Evolutionary conservation across 2,888 invertebrate species (phyloP).

Genomic region (Quadroppia sp.): DNA sequence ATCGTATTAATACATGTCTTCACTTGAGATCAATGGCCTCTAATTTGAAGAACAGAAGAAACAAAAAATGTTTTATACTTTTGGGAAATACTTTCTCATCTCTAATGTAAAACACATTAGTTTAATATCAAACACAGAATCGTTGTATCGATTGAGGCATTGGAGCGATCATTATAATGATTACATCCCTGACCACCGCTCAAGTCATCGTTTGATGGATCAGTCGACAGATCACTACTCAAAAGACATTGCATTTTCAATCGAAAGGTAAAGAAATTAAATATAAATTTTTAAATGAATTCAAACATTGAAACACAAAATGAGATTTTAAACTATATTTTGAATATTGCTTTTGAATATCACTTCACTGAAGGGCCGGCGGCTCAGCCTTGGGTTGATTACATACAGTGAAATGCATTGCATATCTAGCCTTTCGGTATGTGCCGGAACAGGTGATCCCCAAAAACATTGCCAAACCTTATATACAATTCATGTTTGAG

Average conservation of each 20-base stretch:
- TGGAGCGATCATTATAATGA: conserved; percentile 28
- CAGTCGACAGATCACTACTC: neutral
- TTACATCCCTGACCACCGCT: conserved; percentile 26
- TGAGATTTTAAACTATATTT: conserved; percentile 9
- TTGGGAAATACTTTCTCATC: neutral
- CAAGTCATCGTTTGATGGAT: conserved; percentile 31
- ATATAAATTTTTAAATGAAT: conserved; percentile 21
- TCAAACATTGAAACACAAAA: conserved; percentile 8
- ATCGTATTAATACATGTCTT: conserved; percentile 1
- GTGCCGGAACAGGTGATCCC: conserved; percentile 7
- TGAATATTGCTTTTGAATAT: conserved; percentile 2
- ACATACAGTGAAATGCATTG: neutral
- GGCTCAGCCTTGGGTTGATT: neutral
- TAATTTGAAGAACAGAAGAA: neutral
- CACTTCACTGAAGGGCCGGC: neutral
- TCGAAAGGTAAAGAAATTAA: conserved; percentile 20
- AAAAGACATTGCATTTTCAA: conserved; percentile 9
- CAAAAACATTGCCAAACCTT: neutral
- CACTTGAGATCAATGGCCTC: conserved; percentile 28
- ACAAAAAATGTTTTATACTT: neutral
- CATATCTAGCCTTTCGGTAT: neutral
- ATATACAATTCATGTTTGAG: neutral
- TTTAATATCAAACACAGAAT: conserved; percentile 10
- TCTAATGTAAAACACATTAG: conserved; percentile 28
- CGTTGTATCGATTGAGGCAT: conserved; percentile 22